phyloP scores from a whole-genome alignment of 1,140 invertebrate species.

The Campoletis sonorensis region DNA sequence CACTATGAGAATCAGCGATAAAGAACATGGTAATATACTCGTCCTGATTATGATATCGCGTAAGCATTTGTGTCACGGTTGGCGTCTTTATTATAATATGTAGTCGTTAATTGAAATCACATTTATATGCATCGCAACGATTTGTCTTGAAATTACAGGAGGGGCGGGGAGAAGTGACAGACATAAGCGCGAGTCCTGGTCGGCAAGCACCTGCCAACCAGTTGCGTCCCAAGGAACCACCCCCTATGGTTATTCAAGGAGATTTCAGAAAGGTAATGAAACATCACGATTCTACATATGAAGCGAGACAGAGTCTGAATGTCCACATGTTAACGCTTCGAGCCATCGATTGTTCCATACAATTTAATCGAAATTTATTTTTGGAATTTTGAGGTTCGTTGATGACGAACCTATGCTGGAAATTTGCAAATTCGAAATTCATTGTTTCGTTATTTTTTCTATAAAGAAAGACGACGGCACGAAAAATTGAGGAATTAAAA shows the following conservation, averaged over 20 bases:
- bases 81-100: constrained; percentile 6
- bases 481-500: too few species aligned
- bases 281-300: not conserved
- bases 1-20: not conserved
- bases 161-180: constrained; percentile 91
- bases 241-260: constrained; percentile 94
- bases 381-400: too few species aligned
- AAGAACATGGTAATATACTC: constrained; percentile 21
- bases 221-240: constrained; percentile 83
- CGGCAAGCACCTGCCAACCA: constrained; percentile 85
- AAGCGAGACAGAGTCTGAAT: constrained; percentile 8
- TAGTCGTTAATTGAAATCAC: not conserved
- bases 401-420: too few species aligned
- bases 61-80: not conserved
- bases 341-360: too few species aligned
- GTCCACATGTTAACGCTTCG: not conserved
- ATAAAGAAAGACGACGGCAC: too few species aligned
- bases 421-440: too few species aligned
- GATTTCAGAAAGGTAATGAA: constrained; percentile 91
- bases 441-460: too few species aligned
- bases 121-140: not conserved
- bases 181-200: constrained; percentile 92
- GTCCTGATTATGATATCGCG: constrained; percentile 26
- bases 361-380: too few species aligned
- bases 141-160: constrained; percentile 79